Evolutionary conservation across 2,888 invertebrate genomes (phyloP).

Genomic region (Apotomis turbidana): DNA sequence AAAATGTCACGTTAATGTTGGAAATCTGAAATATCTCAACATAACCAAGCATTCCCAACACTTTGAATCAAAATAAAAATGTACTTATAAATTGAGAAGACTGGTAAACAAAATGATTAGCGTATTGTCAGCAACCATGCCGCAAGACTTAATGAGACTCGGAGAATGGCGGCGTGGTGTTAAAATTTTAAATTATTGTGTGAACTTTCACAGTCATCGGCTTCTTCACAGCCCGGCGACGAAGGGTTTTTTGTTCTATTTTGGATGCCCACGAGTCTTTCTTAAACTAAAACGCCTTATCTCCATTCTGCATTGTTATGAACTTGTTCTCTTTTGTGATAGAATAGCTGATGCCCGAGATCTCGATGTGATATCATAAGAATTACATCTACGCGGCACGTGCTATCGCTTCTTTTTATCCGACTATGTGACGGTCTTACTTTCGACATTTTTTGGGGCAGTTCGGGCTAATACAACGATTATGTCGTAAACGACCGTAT

Average conservation of each 20-base stretch:
- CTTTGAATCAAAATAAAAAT: conserved; percentile 42
- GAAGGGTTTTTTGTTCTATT: conserved; percentile 58
- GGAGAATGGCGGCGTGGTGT: conserved; percentile 71
- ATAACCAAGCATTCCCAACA: conserved; percentile 10
- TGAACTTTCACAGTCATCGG: conserved; percentile 82
- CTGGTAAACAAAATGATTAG: conserved; percentile 73
- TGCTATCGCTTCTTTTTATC: conserved; percentile 58
- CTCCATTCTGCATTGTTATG: conserved; percentile 6
- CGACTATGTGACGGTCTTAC: conserved; percentile 44
- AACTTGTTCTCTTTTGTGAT: conserved; percentile 21
- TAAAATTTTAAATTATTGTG: conserved; percentile 81
- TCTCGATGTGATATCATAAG: conserved; percentile 40
- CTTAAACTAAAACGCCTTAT: conserved; percentile 31
- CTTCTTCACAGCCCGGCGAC: conserved; percentile 57
- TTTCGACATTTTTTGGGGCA: conserved; percentile 40
- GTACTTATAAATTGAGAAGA: conserved; percentile 65
- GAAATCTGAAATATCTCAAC: conserved; percentile 6
- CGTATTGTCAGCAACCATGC: conserved; percentile 61
- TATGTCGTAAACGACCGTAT: conserved; percentile 15
- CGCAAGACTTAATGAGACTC: conserved; percentile 68
- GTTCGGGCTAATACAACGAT: conserved; percentile 36
- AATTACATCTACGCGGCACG: conserved; percentile 60
- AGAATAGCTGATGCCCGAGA: conserved; percentile 23
- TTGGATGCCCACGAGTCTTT: conserved; percentile 56
- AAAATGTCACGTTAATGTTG: background rate